Evolutionary conservation across 2,113 vertebrate species (phyloP).

Genomic region (Ptychochromis oligacanthus): DNA sequence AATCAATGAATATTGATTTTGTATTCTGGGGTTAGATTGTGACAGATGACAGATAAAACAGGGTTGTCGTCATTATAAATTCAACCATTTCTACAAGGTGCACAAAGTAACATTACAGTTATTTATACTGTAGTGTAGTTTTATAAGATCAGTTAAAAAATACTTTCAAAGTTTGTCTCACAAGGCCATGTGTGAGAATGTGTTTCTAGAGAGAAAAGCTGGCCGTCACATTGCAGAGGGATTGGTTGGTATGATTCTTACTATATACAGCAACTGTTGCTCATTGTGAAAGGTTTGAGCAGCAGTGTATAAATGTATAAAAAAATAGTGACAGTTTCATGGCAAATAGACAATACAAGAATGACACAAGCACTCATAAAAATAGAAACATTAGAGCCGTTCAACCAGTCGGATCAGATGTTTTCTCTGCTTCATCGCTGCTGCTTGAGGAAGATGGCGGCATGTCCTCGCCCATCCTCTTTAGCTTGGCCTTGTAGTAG

Average conservation of each 20-base stretch:
- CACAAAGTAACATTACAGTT: neutral
- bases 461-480: conserved; percentile 68
- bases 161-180: neutral
- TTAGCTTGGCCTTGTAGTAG: conserved; percentile 80
- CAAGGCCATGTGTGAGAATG: too few relatives aligned
- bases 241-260: fast-evolving
- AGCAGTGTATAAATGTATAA: neutral
- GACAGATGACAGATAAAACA: neutral
- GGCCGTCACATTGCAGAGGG: neutral
- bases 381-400: neutral
- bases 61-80: neutral
- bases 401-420: conserved; percentile 23
- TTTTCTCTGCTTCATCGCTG: conserved; percentile 62
- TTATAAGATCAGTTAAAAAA: neutral
- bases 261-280: neutral
- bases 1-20: neutral
- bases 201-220: too few relatives aligned
- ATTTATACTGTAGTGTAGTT: neutral
- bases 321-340: conserved; percentile 29
- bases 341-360: neutral
- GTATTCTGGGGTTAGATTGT: neutral
- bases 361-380: neutral
- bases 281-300: neutral
- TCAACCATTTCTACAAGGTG: neutral
- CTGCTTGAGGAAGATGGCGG: conserved; percentile 69